Conservation (phyloP, 2,113 vertebrate species). For the Pao palembangensis region DNA sequence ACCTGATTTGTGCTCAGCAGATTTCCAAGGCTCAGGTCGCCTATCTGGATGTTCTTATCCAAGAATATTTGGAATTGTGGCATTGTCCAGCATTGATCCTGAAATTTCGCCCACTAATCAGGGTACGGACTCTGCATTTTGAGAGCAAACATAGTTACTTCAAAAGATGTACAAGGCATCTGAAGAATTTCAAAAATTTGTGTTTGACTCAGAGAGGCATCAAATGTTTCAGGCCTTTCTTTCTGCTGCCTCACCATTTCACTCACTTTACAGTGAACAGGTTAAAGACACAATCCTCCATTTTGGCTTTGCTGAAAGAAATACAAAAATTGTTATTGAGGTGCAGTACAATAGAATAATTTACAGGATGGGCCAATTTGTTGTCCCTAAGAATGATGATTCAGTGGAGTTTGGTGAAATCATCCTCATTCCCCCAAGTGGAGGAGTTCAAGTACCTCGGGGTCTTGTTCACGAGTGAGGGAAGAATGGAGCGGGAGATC, state of each 20-base stretch:
- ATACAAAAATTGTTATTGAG: constrained; percentile 34
- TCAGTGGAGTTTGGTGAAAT: constrained; percentile 37
- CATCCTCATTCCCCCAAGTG: no score
- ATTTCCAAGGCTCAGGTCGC: neutral
- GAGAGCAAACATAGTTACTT: constrained; percentile 41
- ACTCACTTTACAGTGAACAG: constrained; percentile 40
- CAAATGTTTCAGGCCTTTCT: constrained; percentile 42
- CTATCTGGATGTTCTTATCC: neutral
- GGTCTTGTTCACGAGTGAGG: no score
- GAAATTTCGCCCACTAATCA: neutral
- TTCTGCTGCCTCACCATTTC: constrained; percentile 30
- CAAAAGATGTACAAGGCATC: constrained; percentile 7
- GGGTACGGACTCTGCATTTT: constrained; percentile 26
- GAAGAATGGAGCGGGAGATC: no score
- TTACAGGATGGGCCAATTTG: constrained; percentile 34
- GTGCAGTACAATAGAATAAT: constrained; percentile 27
- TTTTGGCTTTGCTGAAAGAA: constrained; percentile 38
- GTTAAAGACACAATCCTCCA: constrained; percentile 29
- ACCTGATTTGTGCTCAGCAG: neutral
- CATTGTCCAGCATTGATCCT: neutral
- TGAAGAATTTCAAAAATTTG: constrained; percentile 51
- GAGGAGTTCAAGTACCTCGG: no score
- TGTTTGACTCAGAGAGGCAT: constrained; percentile 43
- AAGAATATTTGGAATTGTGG: neutral
- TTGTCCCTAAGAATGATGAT: constrained; percentile 20